Percentiles rank a stretch among this genome's conserved stretches.
phyloP scores from a whole-genome alignment of 2,113 vertebrate genomes.

The Camelus bactrianus region DNA sequence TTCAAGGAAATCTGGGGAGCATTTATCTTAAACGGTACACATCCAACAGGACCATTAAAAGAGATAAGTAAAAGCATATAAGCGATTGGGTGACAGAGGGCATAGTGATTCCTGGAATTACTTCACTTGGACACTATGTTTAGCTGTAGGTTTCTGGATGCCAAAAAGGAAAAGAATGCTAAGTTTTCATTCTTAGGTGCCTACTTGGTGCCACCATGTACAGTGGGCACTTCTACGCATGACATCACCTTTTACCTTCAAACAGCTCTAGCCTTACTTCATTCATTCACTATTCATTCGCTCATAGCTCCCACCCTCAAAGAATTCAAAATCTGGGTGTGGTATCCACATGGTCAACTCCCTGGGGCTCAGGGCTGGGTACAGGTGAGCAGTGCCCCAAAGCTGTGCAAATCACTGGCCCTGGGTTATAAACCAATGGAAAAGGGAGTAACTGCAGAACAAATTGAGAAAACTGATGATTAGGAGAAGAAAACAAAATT shows the following conservation, averaged over 20 bases:
- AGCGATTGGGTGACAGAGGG: background rate
- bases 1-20: background rate
- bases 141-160: background rate
- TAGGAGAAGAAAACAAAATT: background rate
- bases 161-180: background rate
- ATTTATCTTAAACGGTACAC: background rate
- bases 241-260: background rate
- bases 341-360: rapidly evolving
- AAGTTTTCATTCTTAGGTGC: too few species aligned
- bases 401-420: too few species aligned
- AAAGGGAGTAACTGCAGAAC: too few species aligned
- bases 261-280: background rate
- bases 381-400: rapidly evolving
- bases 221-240: rapidly evolving
- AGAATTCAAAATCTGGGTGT: background rate
- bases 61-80: background rate
- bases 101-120: background rate
- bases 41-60: background rate
- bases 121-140: background rate
- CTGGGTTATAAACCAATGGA: background rate
- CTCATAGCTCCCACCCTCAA: background rate
- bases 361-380: rapidly evolving
- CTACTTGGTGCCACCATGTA: background rate
- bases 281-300: background rate
- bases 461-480: background rate